phyloP scores from a whole-genome alignment of 2,888 invertebrate genomes.

The Watsonalla binaria region DNA sequence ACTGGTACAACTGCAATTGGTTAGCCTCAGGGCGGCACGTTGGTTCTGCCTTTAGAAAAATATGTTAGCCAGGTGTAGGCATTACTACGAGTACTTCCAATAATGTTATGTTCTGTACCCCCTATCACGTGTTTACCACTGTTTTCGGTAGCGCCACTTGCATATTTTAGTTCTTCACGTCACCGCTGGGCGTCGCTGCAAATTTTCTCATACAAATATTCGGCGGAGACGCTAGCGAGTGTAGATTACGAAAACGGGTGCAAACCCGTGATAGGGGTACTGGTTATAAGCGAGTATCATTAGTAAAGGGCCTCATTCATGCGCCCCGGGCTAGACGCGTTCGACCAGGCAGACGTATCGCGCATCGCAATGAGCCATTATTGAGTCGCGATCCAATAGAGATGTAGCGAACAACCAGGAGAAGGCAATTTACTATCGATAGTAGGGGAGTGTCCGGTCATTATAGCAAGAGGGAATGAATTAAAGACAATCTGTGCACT shows the following conservation, averaged over 20 bases:
- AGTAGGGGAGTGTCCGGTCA: constrained; percentile 52
- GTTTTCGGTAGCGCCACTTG: no score
- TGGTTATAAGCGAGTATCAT: constrained; percentile 27
- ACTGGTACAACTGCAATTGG: constrained; percentile 33
- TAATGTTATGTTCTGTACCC: constrained; percentile 26
- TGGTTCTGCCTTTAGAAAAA: no score
- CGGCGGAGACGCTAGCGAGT: no score
- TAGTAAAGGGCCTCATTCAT: constrained; percentile 33
- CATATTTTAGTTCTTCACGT: no score
- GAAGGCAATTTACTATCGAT: constrained; percentile 49
- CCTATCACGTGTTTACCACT: no score
- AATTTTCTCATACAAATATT: no score
- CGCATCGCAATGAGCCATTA: constrained; percentile 54
- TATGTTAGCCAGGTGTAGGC: no score
- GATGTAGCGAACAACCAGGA: constrained; percentile 40
- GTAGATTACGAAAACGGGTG: no score
- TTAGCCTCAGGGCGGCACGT: constrained; percentile 14
- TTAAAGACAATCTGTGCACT: constrained; percentile 10
- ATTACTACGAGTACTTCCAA: constrained; percentile 11
- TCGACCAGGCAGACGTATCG: constrained; percentile 44
- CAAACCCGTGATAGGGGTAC: no score
- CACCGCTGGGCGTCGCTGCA: no score
- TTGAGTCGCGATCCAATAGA: constrained; percentile 53
- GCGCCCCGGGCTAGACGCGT: constrained; percentile 50
- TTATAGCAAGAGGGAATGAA: constrained; percentile 22